phyloP scores from a whole-genome alignment of 2,888 invertebrate species.

The Lymantria monacha region DNA sequence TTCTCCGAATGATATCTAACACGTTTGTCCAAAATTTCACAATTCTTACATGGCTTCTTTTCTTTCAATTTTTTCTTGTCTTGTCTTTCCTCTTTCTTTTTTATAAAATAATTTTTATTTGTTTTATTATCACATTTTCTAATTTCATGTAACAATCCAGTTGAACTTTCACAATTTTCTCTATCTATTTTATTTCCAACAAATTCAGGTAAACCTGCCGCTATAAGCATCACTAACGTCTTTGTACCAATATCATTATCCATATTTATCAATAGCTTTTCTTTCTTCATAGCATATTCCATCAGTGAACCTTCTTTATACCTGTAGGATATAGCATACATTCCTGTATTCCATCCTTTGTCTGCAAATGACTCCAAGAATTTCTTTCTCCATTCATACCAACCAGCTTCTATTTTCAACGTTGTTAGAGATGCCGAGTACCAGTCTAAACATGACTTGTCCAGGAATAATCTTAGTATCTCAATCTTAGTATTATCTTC shows the following conservation, averaged over 20 bases:
- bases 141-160: not conserved
- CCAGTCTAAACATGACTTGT: not conserved
- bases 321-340: slow-evolving; percentile 13
- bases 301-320: slow-evolving; percentile 14
- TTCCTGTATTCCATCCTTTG: not conserved
- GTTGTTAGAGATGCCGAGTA: not conserved
- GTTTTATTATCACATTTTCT: not conserved
- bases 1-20: slow-evolving; percentile 1
- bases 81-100: not conserved
- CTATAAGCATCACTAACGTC: slow-evolving; percentile 13
- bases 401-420: not conserved
- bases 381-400: not conserved
- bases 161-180: slow-evolving; percentile 6
- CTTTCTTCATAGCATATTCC: slow-evolving; percentile 22
- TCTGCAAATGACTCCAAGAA: not conserved
- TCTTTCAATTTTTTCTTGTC: not conserved
- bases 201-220: slow-evolving; percentile 11
- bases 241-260: slow-evolving; percentile 14
- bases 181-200: slow-evolving; percentile 15
- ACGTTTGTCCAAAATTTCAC: slow-evolving; percentile 3
- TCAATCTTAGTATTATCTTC: not conserved
- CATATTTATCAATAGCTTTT: slow-evolving; percentile 17
- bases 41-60: slow-evolving; percentile 3
- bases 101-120: not conserved
- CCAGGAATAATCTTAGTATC: not conserved